Conservation (phyloP, 35 echinoderm and acorn worm genomes). For the Lytechinus pictus region DNA sequence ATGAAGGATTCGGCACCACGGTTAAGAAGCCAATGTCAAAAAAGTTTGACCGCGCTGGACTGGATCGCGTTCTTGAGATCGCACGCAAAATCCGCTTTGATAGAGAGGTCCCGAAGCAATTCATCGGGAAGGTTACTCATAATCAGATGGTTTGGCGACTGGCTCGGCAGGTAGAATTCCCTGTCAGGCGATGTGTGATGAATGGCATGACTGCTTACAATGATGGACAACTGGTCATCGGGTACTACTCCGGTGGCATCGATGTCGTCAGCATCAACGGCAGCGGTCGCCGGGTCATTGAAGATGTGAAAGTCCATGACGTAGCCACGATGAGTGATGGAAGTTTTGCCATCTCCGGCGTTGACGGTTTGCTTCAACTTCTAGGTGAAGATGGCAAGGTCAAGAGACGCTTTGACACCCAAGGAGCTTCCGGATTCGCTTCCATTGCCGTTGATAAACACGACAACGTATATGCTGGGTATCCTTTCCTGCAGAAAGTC, state of each 20-base stretch:
- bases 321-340: slow-evolving; percentile 12
- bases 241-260: slow-evolving; percentile 41
- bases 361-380: slow-evolving; percentile 33
- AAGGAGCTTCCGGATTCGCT: slow-evolving; percentile 32
- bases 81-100: slow-evolving; percentile 46
- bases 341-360: slow-evolving; percentile 19
- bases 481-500: slow-evolving; percentile 36
- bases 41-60: slow-evolving; percentile 30
- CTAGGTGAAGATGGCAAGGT: slow-evolving; percentile 15
- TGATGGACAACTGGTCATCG: slow-evolving; percentile 38
- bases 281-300: slow-evolving; percentile 38
- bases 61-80: slow-evolving; percentile 42
- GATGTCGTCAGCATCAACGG: slow-evolving; percentile 49
- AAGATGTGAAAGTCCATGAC: slow-evolving; percentile 41
- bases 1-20: slow-evolving; percentile 33
- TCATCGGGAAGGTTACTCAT: slow-evolving; percentile 23
- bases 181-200: slow-evolving; percentile 17
- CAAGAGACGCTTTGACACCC: slow-evolving; percentile 30
- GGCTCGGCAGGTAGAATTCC: slow-evolving; percentile 25
- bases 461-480: slow-evolving; percentile 23
- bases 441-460: slow-evolving; percentile 36
- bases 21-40: slow-evolving; percentile 34
- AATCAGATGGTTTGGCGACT: background rate
- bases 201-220: slow-evolving; percentile 32
- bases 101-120: slow-evolving; percentile 25